phyloP scores from a whole-genome alignment of 64 coral and sea anemone genomes.

The Dendronephthya gigantea region DNA sequence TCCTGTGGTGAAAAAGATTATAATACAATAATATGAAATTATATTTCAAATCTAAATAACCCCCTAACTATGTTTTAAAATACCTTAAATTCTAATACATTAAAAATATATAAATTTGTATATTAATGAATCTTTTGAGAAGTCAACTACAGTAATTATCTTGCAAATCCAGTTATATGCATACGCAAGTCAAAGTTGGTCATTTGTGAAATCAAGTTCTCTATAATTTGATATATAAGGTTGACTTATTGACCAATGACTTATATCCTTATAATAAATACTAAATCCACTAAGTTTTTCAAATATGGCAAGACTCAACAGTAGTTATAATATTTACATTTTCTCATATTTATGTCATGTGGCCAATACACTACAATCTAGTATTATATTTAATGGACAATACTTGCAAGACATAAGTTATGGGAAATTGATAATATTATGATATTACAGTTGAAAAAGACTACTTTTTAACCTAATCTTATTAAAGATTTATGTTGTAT shows the following conservation, averaged over 20 bases:
- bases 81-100: neutral
- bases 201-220: no score
- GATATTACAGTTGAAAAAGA: no score
- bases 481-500: no score
- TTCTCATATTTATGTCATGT: neutral
- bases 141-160: neutral
- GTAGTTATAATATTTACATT: neutral
- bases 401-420: no score
- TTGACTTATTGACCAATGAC: no score
- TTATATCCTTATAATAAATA: conserved; percentile 5
- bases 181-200: neutral
- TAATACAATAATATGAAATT: neutral
- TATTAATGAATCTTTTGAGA: neutral
- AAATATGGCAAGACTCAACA: neutral
- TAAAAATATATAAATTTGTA: neutral
- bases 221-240: no score
- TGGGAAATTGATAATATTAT: no score
- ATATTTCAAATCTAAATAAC: neutral
- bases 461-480: no score
- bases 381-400: no score
- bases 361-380: no score
- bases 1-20: neutral
- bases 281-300: neutral
- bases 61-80: neutral
- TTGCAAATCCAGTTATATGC: neutral